Conservation (phyloP, 2,888 invertebrate genomes). For the Sisyra nigra region DNA sequence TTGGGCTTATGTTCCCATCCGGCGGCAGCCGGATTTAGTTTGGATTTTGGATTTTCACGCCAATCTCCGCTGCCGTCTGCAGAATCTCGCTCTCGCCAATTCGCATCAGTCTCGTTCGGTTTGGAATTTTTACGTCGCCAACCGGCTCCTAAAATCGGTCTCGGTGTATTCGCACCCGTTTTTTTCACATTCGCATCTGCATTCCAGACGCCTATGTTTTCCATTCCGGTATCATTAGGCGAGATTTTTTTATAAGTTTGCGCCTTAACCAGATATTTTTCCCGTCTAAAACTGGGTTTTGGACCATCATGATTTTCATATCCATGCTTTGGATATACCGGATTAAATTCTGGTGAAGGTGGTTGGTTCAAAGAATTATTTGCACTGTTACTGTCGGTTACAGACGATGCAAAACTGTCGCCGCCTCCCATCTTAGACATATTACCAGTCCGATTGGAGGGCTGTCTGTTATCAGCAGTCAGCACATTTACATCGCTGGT, state of each 20-base stretch:
- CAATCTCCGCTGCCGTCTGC: slow-evolving; percentile 2
- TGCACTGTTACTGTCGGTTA: neutral
- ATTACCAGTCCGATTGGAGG: slow-evolving; percentile 12
- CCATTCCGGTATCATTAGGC: slow-evolving; percentile 1
- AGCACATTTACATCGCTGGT: slow-evolving; percentile 24
- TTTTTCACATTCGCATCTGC: neutral
- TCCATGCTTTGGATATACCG: neutral
- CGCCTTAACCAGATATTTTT: slow-evolving; percentile 7
- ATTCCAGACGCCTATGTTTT: slow-evolving; percentile 1
- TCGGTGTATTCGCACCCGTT: slow-evolving; percentile 16
- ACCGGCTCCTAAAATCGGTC: slow-evolving; percentile 25
- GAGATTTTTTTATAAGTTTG: slow-evolving; percentile 8
- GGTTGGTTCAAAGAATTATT: neutral
- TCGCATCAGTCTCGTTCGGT: slow-evolving; percentile 11
- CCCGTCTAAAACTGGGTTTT: slow-evolving; percentile 8
- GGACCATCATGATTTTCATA: slow-evolving; percentile 7
- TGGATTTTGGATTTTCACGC: slow-evolving; percentile 6
- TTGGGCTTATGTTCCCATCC: slow-evolving; percentile 15
- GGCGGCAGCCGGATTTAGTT: slow-evolving; percentile 13
- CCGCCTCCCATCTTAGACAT: slow-evolving; percentile 6
- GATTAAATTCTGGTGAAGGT: no score
- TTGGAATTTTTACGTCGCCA: slow-evolving; percentile 19
- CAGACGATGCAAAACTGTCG: neutral
- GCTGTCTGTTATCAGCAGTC: slow-evolving; percentile 13
- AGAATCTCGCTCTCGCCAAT: slow-evolving; percentile 14